phyloP scores from a whole-genome alignment of 2,113 vertebrate genomes.

The Corythoichthys intestinalis region DNA sequence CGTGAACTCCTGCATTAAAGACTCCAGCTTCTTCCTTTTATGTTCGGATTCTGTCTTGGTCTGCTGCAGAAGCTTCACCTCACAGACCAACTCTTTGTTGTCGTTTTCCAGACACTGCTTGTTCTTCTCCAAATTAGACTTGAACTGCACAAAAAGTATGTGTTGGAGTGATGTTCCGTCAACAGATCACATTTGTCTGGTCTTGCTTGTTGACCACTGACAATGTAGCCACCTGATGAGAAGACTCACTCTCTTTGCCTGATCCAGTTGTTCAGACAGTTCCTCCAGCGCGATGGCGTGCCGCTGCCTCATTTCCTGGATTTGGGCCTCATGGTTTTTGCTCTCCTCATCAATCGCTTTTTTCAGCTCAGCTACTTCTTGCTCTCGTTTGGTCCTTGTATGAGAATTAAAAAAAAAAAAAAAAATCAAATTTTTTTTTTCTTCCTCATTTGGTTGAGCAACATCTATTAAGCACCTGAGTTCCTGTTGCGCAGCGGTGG shows the following conservation, averaged over 20 bases:
- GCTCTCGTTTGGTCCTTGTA: constrained; percentile 88
- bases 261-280: constrained; percentile 92
- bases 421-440: not conserved
- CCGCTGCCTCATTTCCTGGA: constrained; percentile 94
- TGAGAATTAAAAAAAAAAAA: not conserved
- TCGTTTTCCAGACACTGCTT: constrained; percentile 91
- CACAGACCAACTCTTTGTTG: constrained; percentile 88
- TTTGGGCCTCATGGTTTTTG: constrained; percentile 91
- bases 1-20: constrained; percentile 86
- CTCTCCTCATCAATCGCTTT: constrained; percentile 95
- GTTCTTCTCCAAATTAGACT: constrained; percentile 92
- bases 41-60: constrained; percentile 87
- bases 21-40: constrained; percentile 92
- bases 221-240: not conserved
- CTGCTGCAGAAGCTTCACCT: constrained; percentile 92
- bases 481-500: constrained; percentile 95
- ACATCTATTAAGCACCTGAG: constrained; percentile 76
- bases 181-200: not conserved
- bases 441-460: not conserved
- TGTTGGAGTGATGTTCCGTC: not conserved
- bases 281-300: constrained; percentile 87
- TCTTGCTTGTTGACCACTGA: not conserved
- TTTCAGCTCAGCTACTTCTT: constrained; percentile 95
- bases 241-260: constrained; percentile 88
- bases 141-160: constrained; percentile 73